Conservation (phyloP, 2,888 invertebrate species). For the Pristionchus fissidentatus region DNA sequence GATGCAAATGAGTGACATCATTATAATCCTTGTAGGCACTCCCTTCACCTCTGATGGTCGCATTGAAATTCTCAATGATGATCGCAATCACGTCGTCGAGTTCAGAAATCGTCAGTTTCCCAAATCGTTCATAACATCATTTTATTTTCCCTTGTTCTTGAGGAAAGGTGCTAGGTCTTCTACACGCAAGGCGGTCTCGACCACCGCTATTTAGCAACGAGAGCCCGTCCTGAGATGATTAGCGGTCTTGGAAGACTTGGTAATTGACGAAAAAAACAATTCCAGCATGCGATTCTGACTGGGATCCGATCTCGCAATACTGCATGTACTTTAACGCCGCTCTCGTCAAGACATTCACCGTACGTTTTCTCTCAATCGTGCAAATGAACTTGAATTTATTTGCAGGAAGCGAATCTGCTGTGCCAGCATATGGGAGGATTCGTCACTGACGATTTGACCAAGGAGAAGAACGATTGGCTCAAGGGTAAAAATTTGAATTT, state of each 20-base stretch:
- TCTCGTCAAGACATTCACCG: conserved; percentile 8
- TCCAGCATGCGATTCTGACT: conserved; percentile 58
- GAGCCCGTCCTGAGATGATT: too few relatives aligned
- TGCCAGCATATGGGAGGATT: conserved; percentile 60
- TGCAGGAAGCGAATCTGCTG: conserved; percentile 51
- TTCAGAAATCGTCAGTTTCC: conserved; percentile 41
- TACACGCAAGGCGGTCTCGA: too few relatives aligned
- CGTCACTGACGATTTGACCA: conserved; percentile 62
- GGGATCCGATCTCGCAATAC: conserved; percentile 61
- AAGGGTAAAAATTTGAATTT: neutral
- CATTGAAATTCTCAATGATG: conserved; percentile 6
- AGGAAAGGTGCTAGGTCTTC: too few relatives aligned
- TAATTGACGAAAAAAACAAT: neutral
- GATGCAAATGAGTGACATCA: too few relatives aligned
- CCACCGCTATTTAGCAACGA: too few relatives aligned
- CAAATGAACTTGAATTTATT: neutral
- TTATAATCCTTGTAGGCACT: neutral
- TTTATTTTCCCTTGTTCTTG: neutral
- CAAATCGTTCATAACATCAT: too few relatives aligned
- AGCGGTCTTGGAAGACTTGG: neutral
- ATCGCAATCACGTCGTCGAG: conserved; percentile 1
- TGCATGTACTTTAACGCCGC: conserved; percentile 53
- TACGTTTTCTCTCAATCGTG: too few relatives aligned
- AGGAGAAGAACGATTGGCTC: conserved; percentile 58
- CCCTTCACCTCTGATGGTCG: neutral